phyloP scores from a whole-genome alignment of 2,797 vertebrate species.

The Melanotaenia trifasciata region DNA sequence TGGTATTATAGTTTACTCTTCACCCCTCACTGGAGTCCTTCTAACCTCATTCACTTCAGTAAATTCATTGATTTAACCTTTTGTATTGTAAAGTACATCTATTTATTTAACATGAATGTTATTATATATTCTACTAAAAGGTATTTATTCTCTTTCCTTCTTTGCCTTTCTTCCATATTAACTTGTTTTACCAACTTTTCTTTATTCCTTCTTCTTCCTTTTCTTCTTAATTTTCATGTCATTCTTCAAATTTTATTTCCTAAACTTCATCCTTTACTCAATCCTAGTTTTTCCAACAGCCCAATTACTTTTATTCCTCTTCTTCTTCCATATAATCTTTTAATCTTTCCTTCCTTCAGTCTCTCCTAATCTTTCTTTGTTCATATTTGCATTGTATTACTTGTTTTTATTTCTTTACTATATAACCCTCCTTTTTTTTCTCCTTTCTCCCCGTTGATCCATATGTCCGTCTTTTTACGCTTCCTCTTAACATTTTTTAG shows the following conservation, averaged over 20 bases:
- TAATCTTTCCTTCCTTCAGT: not conserved
- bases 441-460: not conserved
- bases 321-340: not conserved
- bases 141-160: not conserved
- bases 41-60: no score
- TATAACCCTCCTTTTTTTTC: not conserved
- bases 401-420: not conserved
- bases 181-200: not conserved
- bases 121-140: no score
- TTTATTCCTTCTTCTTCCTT: not conserved
- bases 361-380: no score
- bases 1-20: no score
- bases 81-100: no score
- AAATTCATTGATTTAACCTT: no score
- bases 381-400: not conserved
- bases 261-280: not conserved
- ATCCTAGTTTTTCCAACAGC: not conserved
- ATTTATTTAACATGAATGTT: no score
- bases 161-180: not conserved
- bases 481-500: not conserved
- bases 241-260: not conserved
- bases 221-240: not conserved
- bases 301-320: not conserved
- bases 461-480: not conserved
- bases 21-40: no score